These are phyloP conservation scores for Maniola jurtina DNA, from an alignment of 1,140 invertebrate genomes.

Conservation along the genomic window DNA sequence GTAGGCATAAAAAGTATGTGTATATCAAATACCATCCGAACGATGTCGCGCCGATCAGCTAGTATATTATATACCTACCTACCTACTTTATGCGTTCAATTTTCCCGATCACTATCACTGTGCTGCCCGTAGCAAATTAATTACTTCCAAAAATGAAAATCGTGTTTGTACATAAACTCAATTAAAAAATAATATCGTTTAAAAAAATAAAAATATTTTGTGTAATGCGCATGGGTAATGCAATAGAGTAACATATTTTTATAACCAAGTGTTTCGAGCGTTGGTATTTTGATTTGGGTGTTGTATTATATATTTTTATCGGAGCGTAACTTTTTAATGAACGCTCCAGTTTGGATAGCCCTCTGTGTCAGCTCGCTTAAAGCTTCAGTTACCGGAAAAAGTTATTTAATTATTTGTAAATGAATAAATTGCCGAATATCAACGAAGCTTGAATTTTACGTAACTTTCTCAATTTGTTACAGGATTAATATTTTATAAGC, in stretches of 20 bases:
- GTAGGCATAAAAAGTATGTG: too few species aligned
- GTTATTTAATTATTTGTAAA: slow-evolving; percentile 33
- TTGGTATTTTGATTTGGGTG: slow-evolving; percentile 27
- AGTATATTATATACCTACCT: too few species aligned
- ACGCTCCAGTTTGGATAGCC: slow-evolving; percentile 36
- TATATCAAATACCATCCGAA: too few species aligned
- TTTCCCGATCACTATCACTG: too few species aligned
- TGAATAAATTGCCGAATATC: slow-evolving; percentile 19
- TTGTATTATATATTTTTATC: slow-evolving; percentile 35
- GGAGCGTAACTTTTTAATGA: slow-evolving; percentile 38
- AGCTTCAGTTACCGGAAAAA: slow-evolving; percentile 29
- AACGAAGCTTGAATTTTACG: slow-evolving; percentile 1
- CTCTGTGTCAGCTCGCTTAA: slow-evolving; percentile 33
- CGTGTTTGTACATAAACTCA: not conserved
- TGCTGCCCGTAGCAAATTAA: too few species aligned
- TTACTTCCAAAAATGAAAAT: too few species aligned
- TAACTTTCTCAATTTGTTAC: not conserved
- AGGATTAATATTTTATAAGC: not conserved
- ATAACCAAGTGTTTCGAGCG: slow-evolving; percentile 7
- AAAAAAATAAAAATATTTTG: not conserved
- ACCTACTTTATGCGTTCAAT: too few species aligned
- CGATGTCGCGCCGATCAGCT: too few species aligned
- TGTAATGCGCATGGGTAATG: not conserved
- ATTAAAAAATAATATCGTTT: slow-evolving; percentile 1
- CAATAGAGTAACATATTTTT: slow-evolving; percentile 2